These are phyloP conservation scores for Vombatus ursinus DNA, from an alignment of 2,113 vertebrate genomes.

Conservation along the genomic window DNA sequence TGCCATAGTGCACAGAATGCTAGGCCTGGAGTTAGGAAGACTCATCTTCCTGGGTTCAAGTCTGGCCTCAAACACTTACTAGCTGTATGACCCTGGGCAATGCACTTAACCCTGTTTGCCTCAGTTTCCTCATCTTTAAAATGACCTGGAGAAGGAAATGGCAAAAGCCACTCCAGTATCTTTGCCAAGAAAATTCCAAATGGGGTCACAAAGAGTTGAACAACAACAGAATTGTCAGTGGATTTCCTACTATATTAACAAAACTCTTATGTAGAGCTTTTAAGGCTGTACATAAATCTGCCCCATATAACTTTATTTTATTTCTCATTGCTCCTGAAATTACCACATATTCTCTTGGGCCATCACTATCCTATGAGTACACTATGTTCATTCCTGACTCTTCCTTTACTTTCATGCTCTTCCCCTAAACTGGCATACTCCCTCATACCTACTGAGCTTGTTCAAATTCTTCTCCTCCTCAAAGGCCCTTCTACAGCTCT, in stretches of 20 bases:
- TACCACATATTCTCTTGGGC: not conserved
- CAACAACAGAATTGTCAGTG: no score
- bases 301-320: not conserved
- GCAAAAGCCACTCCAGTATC: no score
- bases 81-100: no score
- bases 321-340: not conserved
- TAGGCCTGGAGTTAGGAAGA: no score
- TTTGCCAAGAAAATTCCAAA: no score
- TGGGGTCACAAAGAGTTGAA: no score
- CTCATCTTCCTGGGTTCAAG: no score
- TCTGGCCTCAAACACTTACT: no score
- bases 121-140: no score
- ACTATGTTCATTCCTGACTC: not conserved
- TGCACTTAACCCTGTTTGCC: no score
- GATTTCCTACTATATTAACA: not conserved
- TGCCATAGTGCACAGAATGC: no score
- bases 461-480: not conserved
- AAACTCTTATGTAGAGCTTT: not conserved
- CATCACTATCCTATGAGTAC: not conserved
- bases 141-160: no score
- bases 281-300: not conserved
- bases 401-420: not conserved
- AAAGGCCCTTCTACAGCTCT: not conserved
- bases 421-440: not conserved
- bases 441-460: not conserved